A percentile compares a stretch with the other conserved stretches of the same genome.
Conservation (phyloP, 1,140 invertebrate species). For the Solenopsis fugax region DNA sequence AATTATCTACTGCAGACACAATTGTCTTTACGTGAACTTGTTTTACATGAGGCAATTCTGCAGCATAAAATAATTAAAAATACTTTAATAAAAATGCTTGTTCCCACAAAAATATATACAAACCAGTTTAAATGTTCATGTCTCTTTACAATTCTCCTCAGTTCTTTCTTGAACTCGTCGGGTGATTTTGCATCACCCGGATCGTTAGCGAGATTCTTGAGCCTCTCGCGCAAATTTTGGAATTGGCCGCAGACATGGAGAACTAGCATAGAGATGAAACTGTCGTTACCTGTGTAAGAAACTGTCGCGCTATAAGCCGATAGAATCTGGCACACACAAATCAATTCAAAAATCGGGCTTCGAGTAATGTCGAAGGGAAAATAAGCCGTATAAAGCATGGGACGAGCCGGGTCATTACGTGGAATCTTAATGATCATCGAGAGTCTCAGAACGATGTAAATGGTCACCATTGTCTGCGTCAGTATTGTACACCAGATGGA, state of each 20-base stretch:
- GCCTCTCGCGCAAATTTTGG: constrained; percentile 41
- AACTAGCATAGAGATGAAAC: constrained; percentile 72
- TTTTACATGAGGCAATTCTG: not conserved
- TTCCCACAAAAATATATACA: constrained; percentile 30
- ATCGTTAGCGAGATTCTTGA: constrained; percentile 47
- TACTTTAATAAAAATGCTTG: not conserved
- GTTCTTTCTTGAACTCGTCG: constrained; percentile 40
- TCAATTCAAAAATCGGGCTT: constrained; percentile 45
- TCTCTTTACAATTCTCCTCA: constrained; percentile 64
- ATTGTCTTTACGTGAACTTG: not conserved
- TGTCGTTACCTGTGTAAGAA: constrained; percentile 68
- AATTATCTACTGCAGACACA: not conserved
- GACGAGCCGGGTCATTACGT: not conserved
- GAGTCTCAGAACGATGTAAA: constrained; percentile 20
- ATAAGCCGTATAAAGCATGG: constrained; percentile 63
- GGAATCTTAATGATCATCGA: not conserved
- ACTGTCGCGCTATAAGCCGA: constrained; percentile 52
- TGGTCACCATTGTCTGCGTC: constrained; percentile 17
- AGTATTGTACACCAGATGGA: constrained; percentile 55
- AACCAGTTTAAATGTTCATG: constrained; percentile 75
- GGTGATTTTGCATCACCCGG: not conserved
- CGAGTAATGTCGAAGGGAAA: constrained; percentile 66
- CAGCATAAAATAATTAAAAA: not conserved
- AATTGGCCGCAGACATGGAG: constrained; percentile 73
- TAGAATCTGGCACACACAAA: constrained; percentile 66